A percentile compares a stretch with the other conserved stretches of the same genome.
Conservation (phyloP, 1,140 invertebrate genomes). For the Cecropterus lyciades region DNA sequence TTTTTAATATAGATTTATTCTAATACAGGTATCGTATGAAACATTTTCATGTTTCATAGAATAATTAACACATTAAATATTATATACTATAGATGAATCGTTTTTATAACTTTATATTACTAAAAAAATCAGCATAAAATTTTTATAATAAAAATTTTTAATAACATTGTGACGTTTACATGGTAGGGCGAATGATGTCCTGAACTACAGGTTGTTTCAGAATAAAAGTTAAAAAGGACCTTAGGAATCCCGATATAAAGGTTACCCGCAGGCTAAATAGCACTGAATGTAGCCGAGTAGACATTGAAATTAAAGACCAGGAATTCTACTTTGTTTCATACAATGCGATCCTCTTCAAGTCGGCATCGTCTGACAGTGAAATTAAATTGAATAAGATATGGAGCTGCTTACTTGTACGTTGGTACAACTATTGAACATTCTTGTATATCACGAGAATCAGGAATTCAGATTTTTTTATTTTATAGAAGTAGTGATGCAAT, state of each 20-base stretch:
- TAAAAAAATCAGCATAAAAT: too few relatives aligned
- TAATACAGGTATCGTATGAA: too few relatives aligned
- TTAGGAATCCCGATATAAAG: slow-evolving; percentile 30
- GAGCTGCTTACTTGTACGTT: slow-evolving; percentile 2
- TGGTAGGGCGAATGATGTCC: too few relatives aligned
- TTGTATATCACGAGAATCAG: not conserved
- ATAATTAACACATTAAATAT: too few relatives aligned
- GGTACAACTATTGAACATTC: slow-evolving; percentile 15
- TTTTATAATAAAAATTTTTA: too few relatives aligned
- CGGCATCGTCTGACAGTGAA: slow-evolving; percentile 27
- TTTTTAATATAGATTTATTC: too few relatives aligned
- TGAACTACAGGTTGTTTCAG: slow-evolving; percentile 8
- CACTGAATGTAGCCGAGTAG: slow-evolving; percentile 17
- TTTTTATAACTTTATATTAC: too few relatives aligned
- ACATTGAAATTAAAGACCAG: slow-evolving; percentile 35
- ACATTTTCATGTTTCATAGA: too few relatives aligned
- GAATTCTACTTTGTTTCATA: slow-evolving; percentile 35
- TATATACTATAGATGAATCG: too few relatives aligned
- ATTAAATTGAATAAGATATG: slow-evolving; percentile 38
- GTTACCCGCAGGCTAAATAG: slow-evolving; percentile 31
- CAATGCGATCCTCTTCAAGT: slow-evolving; percentile 27
- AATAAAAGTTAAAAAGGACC: slow-evolving; percentile 28
- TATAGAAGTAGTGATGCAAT: too few relatives aligned
- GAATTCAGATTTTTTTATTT: not conserved
- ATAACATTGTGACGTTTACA: too few relatives aligned